A percentile compares a stretch with the other conserved stretches of the same genome.
Conservation (phyloP, 1,140 invertebrate species). For the Drosophila equinoxialis region DNA sequence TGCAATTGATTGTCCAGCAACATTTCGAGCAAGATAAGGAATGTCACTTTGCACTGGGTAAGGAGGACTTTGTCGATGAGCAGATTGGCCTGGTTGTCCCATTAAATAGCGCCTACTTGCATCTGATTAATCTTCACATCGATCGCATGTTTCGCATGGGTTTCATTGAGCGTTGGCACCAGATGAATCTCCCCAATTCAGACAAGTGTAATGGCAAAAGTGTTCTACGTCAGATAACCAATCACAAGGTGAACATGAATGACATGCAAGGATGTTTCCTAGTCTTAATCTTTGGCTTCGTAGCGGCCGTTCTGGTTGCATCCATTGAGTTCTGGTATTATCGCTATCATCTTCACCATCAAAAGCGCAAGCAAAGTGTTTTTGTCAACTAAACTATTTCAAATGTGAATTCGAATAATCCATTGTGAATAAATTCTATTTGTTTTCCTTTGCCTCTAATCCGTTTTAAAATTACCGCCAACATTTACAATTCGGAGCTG, state of each 20-base stretch:
- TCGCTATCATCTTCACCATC: constrained; percentile 40
- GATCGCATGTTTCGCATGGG: constrained; percentile 92
- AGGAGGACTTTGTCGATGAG: constrained; percentile 91
- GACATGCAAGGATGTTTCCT: constrained; percentile 92
- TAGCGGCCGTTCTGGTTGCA: constrained; percentile 44
- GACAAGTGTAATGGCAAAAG: constrained; percentile 88
- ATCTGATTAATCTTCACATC: constrained; percentile 87
- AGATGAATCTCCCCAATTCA: constrained; percentile 89
- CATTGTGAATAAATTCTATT: neutral
- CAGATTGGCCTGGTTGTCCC: constrained; percentile 90
- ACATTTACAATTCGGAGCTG: neutral
- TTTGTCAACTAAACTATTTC: constrained; percentile 44
- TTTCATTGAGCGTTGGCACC: constrained; percentile 92
- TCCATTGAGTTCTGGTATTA: constrained; percentile 65
- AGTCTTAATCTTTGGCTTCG: constrained; percentile 69
- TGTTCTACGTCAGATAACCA: constrained; percentile 87
- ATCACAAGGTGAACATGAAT: constrained; percentile 92
- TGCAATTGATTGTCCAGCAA: constrained; percentile 84
- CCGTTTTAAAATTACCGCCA: neutral
- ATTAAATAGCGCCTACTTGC: constrained; percentile 89
- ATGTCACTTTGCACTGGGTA: constrained; percentile 73
- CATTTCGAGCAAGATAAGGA: constrained; percentile 78
- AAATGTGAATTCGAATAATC: neutral
- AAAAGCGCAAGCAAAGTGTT: constrained; percentile 31
- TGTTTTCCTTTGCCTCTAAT: neutral